Evolutionary conservation across 1,140 invertebrate genomes (phyloP), one percentile per base, ranked within the genome.

Genomic region (Leptinotarsa lineolata): DNA sequence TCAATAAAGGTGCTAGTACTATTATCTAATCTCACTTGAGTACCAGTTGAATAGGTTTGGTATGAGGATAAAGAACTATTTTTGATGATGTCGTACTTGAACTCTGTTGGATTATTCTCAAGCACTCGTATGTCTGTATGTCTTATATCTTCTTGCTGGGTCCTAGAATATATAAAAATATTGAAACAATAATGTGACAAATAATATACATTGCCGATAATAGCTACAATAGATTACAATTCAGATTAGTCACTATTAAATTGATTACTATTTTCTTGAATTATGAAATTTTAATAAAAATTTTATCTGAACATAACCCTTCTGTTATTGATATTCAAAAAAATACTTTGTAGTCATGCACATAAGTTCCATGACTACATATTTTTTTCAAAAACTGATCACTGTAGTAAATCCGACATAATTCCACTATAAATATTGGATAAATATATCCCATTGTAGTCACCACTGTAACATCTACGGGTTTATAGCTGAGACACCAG

Each of bases 41-140:
- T 68, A 46, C 18, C 16, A 21, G 63, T 67, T 80, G 91, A 91
- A 64, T 60, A 60, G 58, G n/a, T 18, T 18, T 18, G 13, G 58
- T 64, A 21, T 30, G 4, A 54, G 15, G 16, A 18, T 13, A 54
- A 54, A 6, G n/a, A 16, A 54, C 48, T 54, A 54, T 54, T 54
- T 18, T n/a, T 64, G 22, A 3, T 18, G 11, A 4, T 2, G 59
- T 61, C 12, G 11, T 16, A 22, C 11, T 15, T 15, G 21, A 30
- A 2, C 5, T 64, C 21, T 64, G 6, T 22, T 22, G 61, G 16
- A 20, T 20, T 20, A 0, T 21, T 13, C 24, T 24, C 20, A 20
- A 21, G 6, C 15, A 15, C 24, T 20, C 15, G 3, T 18, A 3
- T 30, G 3, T 22, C 16, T 22, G 61, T 13, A 64, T 64, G 20